These are phyloP conservation scores for Osmerus mordax DNA, from an alignment of 2,113 vertebrate species.

Conservation along the genomic window DNA sequence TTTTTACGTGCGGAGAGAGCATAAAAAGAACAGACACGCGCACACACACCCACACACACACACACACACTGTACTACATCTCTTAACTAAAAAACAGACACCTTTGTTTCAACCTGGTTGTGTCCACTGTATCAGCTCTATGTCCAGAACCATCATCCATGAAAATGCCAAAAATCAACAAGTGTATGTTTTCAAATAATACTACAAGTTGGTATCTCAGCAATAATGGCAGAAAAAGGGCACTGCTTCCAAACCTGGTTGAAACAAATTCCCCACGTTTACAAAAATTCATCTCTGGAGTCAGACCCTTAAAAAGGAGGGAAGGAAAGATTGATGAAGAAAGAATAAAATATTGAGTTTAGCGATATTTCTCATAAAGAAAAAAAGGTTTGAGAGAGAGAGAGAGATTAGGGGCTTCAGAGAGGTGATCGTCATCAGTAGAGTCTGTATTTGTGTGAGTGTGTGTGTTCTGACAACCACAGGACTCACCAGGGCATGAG, in stretches of 20 bases:
- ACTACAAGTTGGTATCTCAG: no score
- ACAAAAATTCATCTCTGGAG: slow-evolving; percentile 22
- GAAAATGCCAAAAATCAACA: no score
- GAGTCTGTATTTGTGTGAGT: slow-evolving; percentile 6
- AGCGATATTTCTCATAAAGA: neutral
- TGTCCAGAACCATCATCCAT: neutral
- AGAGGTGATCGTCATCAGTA: slow-evolving; percentile 27
- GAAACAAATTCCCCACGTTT: slow-evolving; percentile 15
- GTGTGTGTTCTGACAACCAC: slow-evolving; percentile 50
- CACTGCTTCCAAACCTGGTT: slow-evolving; percentile 31
- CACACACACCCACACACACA: slow-evolving; percentile 5
- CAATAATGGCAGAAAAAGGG: neutral
- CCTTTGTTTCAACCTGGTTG: slow-evolving; percentile 31
- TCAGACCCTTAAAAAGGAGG: slow-evolving; percentile 31
- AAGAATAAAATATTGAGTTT: neutral
- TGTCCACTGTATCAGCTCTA: neutral
- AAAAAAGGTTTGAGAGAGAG: neutral
- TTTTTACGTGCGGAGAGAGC: slow-evolving; percentile 8
- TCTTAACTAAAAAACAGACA: neutral
- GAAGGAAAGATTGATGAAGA: slow-evolving; percentile 41
- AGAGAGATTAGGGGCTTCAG: slow-evolving; percentile 5
- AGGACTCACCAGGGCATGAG: slow-evolving; percentile 51
- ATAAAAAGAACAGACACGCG: slow-evolving; percentile 12
- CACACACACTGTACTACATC: neutral
- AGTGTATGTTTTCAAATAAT: no score